These are phyloP conservation scores for Andrena camellia DNA, from an alignment of 2,888 invertebrate species.

Conservation along the genomic window DNA sequence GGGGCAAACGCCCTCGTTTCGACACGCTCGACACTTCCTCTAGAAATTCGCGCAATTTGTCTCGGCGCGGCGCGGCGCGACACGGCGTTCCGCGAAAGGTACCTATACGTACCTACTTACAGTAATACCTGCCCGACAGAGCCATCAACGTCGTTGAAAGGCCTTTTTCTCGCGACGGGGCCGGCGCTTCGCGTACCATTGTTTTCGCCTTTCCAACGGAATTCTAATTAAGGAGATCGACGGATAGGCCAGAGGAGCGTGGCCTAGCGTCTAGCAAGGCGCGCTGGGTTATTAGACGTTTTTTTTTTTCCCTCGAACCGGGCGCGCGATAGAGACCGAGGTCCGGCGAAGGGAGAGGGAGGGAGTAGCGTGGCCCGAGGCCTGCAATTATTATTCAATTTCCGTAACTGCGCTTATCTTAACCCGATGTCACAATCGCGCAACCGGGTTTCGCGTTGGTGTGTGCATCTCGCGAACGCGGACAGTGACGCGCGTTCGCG, in stretches of 20 bases:
- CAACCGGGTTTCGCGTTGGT: constrained; percentile 22
- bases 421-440: constrained; percentile 80
- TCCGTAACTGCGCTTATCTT: constrained; percentile 81
- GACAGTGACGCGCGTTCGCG: neutral
- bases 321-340: constrained; percentile 43
- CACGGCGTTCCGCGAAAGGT: no score
- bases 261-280: constrained; percentile 37
- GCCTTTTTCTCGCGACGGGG: neutral
- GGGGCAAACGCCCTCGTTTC: neutral
- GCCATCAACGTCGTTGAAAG: neutral
- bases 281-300: constrained; percentile 67
- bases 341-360: constrained; percentile 13
- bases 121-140: neutral
- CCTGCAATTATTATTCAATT: constrained; percentile 83
- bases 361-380: constrained; percentile 41
- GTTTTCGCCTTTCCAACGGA: constrained; percentile 76
- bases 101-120: no score
- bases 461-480: constrained; percentile 9
- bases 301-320: constrained; percentile 51
- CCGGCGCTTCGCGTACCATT: constrained; percentile 62
- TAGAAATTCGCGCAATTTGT: neutral
- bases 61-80: neutral
- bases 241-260: constrained; percentile 69
- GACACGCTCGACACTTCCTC: neutral
- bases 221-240: constrained; percentile 80